Evolutionary conservation across 1,140 invertebrate species (phyloP), one percentile per base, ranked within the genome.

Genomic region (Xylocopa sonorina): DNA sequence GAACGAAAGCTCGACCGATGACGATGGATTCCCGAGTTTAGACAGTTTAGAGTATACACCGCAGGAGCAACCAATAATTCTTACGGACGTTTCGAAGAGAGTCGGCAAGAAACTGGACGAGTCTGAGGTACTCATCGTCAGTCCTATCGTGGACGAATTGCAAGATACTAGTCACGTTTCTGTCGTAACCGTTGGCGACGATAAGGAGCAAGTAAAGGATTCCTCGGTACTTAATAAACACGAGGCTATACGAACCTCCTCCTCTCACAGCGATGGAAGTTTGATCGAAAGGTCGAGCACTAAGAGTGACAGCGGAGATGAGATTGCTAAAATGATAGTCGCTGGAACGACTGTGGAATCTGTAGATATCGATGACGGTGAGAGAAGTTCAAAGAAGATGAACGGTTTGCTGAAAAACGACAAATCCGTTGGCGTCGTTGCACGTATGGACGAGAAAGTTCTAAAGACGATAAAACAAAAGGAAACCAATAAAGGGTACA

Each of bases 151-250:
- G 50, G 89, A 92, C 57, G 90, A 88, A 69, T 80, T 91, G 4
- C 92, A 94, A 87, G 96, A 97, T 89, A 97, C 96, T 78, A 97
- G 96, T 91, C 97, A 98, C 89, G 96, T 98, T 41, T 98, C 97
- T 3, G 97, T 98, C 41, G 97, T 98, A 41, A 97, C 96, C 9
- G 97, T 98, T 2, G 97, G 97, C 74, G 96, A 97, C 80, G 95
- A 96, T 81, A 94, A 94, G 80, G 95, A 96, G 24, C 94, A 94
- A 81, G 96, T 96, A 7, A 95, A 96, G 74, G 96, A 97, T 89
- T 95, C 95, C 0, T 94, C 93, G 7, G 91, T 93, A 50, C 77
- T 92, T 51, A 92, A 89, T 50, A 92, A 92, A 58, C 89, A 89
- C 48, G 90, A 87, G 16, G 83, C 87, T 9, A 86, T 89, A n/a